Evolutionary conservation across 2,888 invertebrate genomes (phyloP).

Genomic region (Mystacides longicornis): DNA sequence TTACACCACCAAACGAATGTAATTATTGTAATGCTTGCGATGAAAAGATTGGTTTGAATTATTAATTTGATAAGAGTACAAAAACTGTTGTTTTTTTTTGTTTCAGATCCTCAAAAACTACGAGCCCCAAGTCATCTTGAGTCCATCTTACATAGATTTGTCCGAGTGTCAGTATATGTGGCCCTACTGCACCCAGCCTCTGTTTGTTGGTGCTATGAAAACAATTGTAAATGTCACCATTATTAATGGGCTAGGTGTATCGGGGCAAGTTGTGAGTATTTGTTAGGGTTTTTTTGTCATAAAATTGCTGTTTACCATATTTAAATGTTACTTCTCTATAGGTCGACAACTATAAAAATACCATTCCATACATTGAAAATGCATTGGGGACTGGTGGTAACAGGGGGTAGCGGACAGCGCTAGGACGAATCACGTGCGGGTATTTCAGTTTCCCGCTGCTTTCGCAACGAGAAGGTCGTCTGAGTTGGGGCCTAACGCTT

Average conservation of each 20-base stretch:
- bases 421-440: too few species aligned
- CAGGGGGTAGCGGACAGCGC: too few species aligned
- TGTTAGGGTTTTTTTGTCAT: too few species aligned
- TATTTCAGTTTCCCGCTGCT: too few species aligned
- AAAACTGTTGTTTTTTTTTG: neutral
- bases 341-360: conserved; percentile 27
- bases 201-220: conserved; percentile 82
- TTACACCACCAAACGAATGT: too few species aligned
- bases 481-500: too few species aligned
- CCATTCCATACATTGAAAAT: conserved; percentile 26
- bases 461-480: too few species aligned
- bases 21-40: too few species aligned
- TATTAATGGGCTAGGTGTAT: conserved; percentile 87
- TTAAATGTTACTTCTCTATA: neutral
- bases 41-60: too few species aligned
- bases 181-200: conserved; percentile 95
- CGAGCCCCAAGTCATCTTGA: conserved; percentile 56
- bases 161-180: conserved; percentile 97
- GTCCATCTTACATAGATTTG: conserved; percentile 82
- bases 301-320: conserved; percentile 4
- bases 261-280: conserved; percentile 63
- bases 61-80: too few species aligned
- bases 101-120: conserved; percentile 48
- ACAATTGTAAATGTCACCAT: conserved; percentile 91
- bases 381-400: too few species aligned